These are phyloP conservation scores for Orientallactaga sibirica DNA, from an alignment of 2,797 vertebrate genomes.

Conservation along the genomic window DNA sequence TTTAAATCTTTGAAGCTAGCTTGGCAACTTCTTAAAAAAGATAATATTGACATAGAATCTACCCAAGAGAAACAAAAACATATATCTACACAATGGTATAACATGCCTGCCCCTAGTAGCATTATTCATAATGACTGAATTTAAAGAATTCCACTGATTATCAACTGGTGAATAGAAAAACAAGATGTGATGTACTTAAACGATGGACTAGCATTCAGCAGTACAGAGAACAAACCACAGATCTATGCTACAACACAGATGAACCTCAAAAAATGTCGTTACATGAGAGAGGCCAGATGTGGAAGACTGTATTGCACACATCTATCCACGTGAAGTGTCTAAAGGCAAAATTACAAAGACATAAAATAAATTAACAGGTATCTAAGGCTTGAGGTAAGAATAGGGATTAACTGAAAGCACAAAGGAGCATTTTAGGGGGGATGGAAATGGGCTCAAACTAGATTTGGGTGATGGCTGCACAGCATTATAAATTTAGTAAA, in stretches of 20 bases:
- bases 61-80: background rate
- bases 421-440: background rate
- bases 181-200: background rate
- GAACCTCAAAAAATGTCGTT: background rate
- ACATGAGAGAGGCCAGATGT: background rate
- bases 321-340: background rate
- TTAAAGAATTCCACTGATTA: background rate
- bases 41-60: background rate
- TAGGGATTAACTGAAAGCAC: background rate
- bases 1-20: slow-evolving; percentile 9
- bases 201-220: background rate
- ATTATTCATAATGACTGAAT: background rate
- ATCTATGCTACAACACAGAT: background rate
- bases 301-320: background rate
- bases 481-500: background rate
- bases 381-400: background rate
- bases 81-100: background rate
- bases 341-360: background rate
- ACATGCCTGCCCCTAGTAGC: background rate
- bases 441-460: background rate
- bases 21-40: slow-evolving; percentile 38
- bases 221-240: background rate
- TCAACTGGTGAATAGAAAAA: background rate
- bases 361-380: background rate
- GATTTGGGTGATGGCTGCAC: background rate